Conservation (phyloP, 2,888 invertebrate genomes). For the Peribatodes rhomboidaria region DNA sequence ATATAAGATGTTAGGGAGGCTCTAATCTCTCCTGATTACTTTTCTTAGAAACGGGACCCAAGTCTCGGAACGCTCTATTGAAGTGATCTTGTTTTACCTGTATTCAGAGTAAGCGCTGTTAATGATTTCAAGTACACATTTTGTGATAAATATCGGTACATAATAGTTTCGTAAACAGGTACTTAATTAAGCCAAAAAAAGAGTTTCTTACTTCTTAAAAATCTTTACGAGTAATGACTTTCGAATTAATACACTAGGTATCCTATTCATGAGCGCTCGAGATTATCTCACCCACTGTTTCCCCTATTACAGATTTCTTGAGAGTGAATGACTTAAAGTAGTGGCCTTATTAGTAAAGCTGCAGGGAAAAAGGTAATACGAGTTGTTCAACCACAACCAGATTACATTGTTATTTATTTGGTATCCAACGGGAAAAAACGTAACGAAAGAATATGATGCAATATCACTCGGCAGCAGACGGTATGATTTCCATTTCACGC, state of each 20-base stretch:
- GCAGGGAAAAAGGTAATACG: not conserved
- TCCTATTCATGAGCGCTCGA: too few relatives aligned
- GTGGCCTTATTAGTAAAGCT: too few relatives aligned
- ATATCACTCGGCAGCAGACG: constrained; percentile 28
- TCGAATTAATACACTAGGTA: too few relatives aligned
- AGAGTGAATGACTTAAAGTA: too few relatives aligned
- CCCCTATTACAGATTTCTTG: too few relatives aligned
- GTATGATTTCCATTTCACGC: constrained; percentile 41
- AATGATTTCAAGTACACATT: too few relatives aligned
- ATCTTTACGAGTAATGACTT: too few relatives aligned
- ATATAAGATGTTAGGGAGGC: not conserved
- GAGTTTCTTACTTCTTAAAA: too few relatives aligned
- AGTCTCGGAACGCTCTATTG: constrained; percentile 3
- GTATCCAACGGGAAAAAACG: not conserved
- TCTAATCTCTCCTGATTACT: constrained; percentile 16
- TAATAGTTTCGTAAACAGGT: too few relatives aligned
- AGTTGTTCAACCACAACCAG: not conserved
- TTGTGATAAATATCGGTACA: too few relatives aligned
- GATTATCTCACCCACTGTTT: too few relatives aligned
- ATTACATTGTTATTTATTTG: constrained; percentile 3
- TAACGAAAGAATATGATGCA: constrained; percentile 18
- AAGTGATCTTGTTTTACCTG: not conserved
- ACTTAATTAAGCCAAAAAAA: too few relatives aligned
- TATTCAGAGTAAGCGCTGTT: not conserved
- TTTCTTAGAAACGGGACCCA: constrained; percentile 6